These are phyloP conservation scores for Petroica traversi DNA, from an alignment of 2,113 vertebrate genomes.

Conservation along the genomic window DNA sequence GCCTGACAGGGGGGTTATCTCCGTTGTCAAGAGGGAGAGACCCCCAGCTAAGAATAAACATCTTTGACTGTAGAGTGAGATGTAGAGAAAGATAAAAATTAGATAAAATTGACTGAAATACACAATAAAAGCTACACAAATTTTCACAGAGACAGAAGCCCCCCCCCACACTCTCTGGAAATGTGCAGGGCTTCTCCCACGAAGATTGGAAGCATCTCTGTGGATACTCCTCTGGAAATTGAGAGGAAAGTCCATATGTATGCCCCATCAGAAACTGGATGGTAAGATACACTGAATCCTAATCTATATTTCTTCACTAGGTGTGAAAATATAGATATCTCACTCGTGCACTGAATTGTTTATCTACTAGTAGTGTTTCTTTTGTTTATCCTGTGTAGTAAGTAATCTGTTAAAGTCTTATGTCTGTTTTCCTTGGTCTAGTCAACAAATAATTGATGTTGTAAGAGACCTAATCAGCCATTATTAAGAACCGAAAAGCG, in stretches of 20 bases:
- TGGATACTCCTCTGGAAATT: background rate
- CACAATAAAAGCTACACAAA: background rate
- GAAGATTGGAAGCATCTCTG: background rate
- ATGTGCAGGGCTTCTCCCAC: background rate
- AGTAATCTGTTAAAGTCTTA: background rate
- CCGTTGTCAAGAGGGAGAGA: background rate
- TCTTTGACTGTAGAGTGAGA: background rate
- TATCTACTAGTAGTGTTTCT: background rate
- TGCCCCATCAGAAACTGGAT: background rate
- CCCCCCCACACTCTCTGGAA: background rate
- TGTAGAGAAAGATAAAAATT: background rate
- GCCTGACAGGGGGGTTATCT: background rate
- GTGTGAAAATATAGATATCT: background rate
- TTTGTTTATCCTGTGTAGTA: background rate
- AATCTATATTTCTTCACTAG: background rate
- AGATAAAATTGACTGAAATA: background rate
- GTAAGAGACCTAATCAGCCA: background rate
- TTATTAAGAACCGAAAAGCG: rapidly evolving
- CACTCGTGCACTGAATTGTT: background rate
- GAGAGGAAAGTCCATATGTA: background rate
- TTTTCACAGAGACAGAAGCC: background rate
- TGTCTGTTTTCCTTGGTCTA: background rate
- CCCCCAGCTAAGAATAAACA: background rate
- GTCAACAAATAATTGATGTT: background rate
- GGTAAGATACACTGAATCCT: background rate